Conservation (phyloP, 2,888 invertebrate genomes). For the Abscondita cerata region DNA sequence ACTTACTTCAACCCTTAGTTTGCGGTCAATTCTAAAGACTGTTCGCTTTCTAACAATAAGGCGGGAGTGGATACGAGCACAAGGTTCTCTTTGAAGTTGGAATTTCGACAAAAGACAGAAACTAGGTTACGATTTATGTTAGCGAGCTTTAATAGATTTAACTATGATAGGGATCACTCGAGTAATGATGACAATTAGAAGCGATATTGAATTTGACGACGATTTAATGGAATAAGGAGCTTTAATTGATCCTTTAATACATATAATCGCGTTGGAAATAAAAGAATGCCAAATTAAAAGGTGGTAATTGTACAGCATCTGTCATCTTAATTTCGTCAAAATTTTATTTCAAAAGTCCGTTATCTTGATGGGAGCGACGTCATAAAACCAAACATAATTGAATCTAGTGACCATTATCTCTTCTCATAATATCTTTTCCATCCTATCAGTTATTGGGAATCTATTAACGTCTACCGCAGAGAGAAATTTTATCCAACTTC, state of each 20-base stretch:
- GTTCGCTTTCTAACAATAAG: conserved; percentile 18
- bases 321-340: background rate
- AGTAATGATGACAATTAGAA: conserved; percentile 5
- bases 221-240: background rate
- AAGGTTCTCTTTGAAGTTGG: conserved; percentile 25
- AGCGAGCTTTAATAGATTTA: conserved; percentile 11
- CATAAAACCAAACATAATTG: conserved; percentile 27
- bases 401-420: conserved; percentile 27
- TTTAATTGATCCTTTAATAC: background rate
- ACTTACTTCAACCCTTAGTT: conserved; percentile 21
- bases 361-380: conserved; percentile 10
- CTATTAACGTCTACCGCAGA: conserved; percentile 28
- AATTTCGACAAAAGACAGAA: conserved; percentile 23
- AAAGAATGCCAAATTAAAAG: background rate
- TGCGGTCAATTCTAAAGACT: conserved; percentile 25
- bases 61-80: conserved; percentile 17
- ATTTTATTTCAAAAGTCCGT: conserved; percentile 5
- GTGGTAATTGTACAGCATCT: background rate
- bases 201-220: background rate
- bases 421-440: conserved; percentile 24
- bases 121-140: conserved; percentile 19
- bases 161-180: conserved; percentile 12
- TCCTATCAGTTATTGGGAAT: conserved; percentile 30
- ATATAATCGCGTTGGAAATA: background rate
- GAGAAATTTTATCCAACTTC: conserved; percentile 16